A percentile compares a stretch with the other conserved stretches of the same genome.
Conservation (phyloP, 2,888 invertebrate genomes). For the Peribatodes rhomboidaria region DNA sequence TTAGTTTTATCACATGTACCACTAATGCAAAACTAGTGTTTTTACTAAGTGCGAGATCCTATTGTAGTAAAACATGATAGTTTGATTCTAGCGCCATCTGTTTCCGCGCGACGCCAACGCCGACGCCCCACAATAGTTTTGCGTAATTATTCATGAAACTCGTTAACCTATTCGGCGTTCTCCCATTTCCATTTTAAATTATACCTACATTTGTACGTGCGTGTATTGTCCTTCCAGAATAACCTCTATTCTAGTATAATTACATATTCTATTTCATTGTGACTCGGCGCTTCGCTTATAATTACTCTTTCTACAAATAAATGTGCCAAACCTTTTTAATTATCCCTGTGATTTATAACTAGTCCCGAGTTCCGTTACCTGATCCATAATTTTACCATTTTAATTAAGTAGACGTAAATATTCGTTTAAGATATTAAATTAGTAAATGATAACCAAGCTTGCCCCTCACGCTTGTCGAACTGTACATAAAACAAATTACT, state of each 20-base stretch:
- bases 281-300: conserved; percentile 65
- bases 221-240: conserved; percentile 61
- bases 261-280: conserved; percentile 59
- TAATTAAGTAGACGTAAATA: conserved; percentile 49
- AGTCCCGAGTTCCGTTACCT: conserved; percentile 46
- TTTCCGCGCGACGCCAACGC: conserved; percentile 39
- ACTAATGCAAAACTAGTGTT: background rate
- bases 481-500: conserved; percentile 76
- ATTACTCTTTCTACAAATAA: conserved; percentile 54
- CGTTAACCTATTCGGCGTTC: conserved; percentile 59
- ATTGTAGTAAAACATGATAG: conserved; percentile 30
- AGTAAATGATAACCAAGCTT: conserved; percentile 69
- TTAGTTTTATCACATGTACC: too few relatives aligned
- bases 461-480: conserved; percentile 79
- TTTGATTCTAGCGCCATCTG: conserved; percentile 39
- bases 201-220: conserved; percentile 54
- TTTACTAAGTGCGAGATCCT: conserved; percentile 1
- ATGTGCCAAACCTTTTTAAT: conserved; percentile 70
- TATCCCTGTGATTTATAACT: conserved; percentile 40
- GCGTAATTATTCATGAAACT: conserved; percentile 63
- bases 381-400: conserved; percentile 46
- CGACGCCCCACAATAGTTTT: conserved; percentile 60
- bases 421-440: conserved; percentile 38
- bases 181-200: conserved; percentile 66
- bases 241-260: conserved; percentile 55